Percentiles rank a stretch among this genome's conserved stretches.
Evolutionary conservation across 53 echinoderm and acorn worm genomes (phyloP).

Genomic region (Holothuria scabra): DNA sequence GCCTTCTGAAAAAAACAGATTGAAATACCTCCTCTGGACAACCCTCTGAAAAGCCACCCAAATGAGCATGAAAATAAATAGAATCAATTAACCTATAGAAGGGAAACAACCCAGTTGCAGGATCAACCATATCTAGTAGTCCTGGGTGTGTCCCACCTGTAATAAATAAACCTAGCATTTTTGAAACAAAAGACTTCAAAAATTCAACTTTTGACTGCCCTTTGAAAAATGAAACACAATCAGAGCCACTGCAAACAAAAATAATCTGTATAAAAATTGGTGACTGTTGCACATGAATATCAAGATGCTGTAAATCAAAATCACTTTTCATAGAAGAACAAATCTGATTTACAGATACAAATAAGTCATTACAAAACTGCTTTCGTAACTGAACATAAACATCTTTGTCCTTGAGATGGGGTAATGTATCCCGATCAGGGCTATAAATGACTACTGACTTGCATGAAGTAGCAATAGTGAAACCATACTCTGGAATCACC

Average conservation of each 20-base stretch:
- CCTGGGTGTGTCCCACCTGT: conserved; percentile 39
- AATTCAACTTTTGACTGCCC: too few relatives aligned
- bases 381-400: conserved; percentile 59
- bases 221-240: too few relatives aligned
- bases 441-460: conserved; percentile 40
- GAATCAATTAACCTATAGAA: conserved; percentile 60
- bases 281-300: too few relatives aligned
- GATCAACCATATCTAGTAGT: conserved; percentile 1
- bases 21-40: conserved; percentile 30
- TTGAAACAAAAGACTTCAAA: too few relatives aligned
- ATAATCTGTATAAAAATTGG: too few relatives aligned
- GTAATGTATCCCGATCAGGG: conserved; percentile 49
- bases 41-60: conserved; percentile 24
- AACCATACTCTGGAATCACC: conserved; percentile 40
- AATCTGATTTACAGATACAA: too few relatives aligned
- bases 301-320: too few relatives aligned
- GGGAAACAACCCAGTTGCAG: conserved; percentile 29
- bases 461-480: conserved; percentile 33
- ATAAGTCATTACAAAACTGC: too few relatives aligned
- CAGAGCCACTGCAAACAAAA: too few relatives aligned
- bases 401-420: conserved; percentile 6
- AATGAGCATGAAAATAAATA: conserved; percentile 49
- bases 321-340: too few relatives aligned
- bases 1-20: neutral
- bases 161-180: too few relatives aligned